Conservation (phyloP, 2,797 vertebrate species). For the Mormyrus proboscirostris region DNA sequence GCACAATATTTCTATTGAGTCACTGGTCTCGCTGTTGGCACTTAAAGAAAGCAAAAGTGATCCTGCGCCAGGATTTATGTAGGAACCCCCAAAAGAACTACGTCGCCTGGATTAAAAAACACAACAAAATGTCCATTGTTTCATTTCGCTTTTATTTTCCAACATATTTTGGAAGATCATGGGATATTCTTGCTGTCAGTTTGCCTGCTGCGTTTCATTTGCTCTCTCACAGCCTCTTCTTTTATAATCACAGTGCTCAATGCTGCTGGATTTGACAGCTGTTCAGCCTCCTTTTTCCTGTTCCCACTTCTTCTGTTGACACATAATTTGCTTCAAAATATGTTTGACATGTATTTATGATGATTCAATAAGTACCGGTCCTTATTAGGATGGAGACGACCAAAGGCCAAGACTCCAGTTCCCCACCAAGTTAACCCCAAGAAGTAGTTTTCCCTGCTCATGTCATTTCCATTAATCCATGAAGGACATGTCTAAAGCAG, state of each 20-base stretch:
- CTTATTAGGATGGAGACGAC: neutral
- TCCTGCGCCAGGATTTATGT: neutral
- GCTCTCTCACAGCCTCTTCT: neutral
- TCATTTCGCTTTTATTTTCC: neutral
- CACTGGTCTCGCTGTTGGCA: neutral
- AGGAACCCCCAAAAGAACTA: neutral
- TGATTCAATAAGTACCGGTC: neutral
- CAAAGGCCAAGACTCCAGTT: neutral
- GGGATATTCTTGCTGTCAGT: neutral
- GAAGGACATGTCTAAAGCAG: neutral
- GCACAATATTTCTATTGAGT: slow-evolving; percentile 1
- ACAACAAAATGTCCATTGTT: neutral
- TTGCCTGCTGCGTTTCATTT: neutral
- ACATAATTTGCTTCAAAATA: neutral
- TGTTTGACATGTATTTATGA: neutral
- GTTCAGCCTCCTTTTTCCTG: neutral
- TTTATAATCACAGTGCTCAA: neutral
- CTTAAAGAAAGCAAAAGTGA: neutral
- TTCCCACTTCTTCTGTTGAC: neutral
- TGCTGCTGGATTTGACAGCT: neutral
- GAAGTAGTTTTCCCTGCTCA: neutral
- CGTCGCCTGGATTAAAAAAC: neutral
- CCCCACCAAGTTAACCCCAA: neutral
- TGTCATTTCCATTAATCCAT: neutral
- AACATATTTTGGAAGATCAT: neutral